Evolutionary conservation across 2,797 vertebrate species (phyloP), one percentile per base, ranked within the genome.

Genomic region (Okamejei kenojei): DNA sequence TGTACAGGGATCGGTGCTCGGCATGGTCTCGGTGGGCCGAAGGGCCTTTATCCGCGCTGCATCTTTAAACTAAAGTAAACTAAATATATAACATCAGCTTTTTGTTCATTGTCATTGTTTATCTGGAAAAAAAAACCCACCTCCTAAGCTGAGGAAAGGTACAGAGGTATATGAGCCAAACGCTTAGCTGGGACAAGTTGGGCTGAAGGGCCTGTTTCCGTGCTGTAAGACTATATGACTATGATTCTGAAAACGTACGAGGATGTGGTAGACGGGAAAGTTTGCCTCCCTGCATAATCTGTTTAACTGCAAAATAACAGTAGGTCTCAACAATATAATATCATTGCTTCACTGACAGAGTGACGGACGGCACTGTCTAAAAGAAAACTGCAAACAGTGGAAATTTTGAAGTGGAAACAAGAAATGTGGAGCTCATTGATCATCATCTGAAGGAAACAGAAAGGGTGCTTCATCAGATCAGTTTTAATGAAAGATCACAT

Each of bases 371-470:
- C 32, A 35, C n/a, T 68, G 61, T 65, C 63, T 19, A 68, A 88
- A 68, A 8, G 15, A 88, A 88, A 88, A 88, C 84, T 88, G 17
- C 63, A 35, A 68, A 32, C 8, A 35, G 63, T 35, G n/a, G 63
- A 68, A 68, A 68, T 68, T 65, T 68, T 88, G n/a, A 86, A 32
- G n/a, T 68, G 32, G 17, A 68, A 63, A 35, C n/a, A 7, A 68
- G n/a, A 68, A 88, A 88, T 35, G 19, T n/a, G n/a, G 61, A 68
- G 15, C 84, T 32, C 84, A 35, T 88, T 68, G 84, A 88, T 88
- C 84, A 88, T 68, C 61, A 88, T 88, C 84, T 68, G 84, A 35
- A 32, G 32, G n/a, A 65, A n/a, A 88, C 32, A 65, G n/a, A 32
- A 15, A 35, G 84, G 61, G 17, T 21, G 68, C n/a, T 21, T 17